These are phyloP conservation scores for Pyrocephalus nanus DNA, from an alignment of 2,797 vertebrate species.

Conservation along the genomic window DNA sequence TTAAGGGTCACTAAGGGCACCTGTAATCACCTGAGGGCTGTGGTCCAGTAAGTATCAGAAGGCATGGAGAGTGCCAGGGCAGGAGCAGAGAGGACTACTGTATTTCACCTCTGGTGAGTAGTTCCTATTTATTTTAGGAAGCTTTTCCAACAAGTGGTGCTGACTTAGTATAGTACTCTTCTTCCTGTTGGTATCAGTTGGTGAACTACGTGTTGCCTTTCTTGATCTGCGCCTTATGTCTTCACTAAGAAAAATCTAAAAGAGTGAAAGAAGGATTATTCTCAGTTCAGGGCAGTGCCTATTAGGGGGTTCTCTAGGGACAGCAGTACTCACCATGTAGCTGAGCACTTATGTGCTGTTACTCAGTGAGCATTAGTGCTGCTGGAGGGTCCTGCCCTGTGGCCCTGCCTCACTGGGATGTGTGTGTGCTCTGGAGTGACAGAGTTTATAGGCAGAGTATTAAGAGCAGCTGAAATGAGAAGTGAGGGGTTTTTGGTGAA, in stretches of 20 bases:
- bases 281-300: not conserved
- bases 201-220: fast-evolving
- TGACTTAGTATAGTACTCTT: fast-evolving
- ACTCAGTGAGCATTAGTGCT: not conserved
- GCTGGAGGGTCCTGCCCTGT: not conserved
- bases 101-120: not conserved
- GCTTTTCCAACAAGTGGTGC: not conserved
- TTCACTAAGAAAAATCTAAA: not conserved
- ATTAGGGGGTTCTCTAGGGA: not conserved
- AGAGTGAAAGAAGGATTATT: not conserved
- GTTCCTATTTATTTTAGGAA: not conserved
- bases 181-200: not conserved
- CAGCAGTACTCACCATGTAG: fast-evolving
- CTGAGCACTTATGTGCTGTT: not conserved
- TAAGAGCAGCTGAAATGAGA: not conserved
- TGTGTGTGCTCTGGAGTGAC: not conserved
- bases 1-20: not conserved
- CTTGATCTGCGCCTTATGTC: not conserved
- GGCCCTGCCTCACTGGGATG: fast-evolving
- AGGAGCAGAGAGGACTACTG: fast-evolving
- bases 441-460: fast-evolving
- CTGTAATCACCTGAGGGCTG: fast-evolving
- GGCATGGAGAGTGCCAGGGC: fast-evolving
- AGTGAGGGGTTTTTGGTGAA: not conserved
- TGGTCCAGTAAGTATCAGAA: fast-evolving